phyloP scores from a whole-genome alignment of 2,113 vertebrate species.

The Sander lucioperca region DNA sequence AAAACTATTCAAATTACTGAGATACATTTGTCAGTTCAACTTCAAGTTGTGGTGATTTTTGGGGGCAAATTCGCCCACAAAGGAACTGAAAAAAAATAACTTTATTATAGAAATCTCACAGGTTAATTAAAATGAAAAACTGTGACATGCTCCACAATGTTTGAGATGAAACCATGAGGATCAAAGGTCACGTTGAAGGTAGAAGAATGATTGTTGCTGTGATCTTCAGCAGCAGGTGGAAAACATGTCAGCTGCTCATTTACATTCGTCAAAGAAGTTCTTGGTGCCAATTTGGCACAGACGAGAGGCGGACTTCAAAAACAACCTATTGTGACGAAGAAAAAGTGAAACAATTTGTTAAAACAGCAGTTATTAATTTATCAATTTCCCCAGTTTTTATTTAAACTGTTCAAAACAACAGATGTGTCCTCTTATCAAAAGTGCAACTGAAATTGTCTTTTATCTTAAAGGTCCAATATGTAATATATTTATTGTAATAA shows the following conservation, averaged over 20 bases:
- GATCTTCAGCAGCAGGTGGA: not conserved
- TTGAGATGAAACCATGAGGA: not conserved
- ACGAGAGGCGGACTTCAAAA: accelerated
- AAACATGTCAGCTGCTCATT: not conserved
- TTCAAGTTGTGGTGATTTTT: not conserved
- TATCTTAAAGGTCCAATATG: too few relatives aligned
- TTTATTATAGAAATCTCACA: not conserved
- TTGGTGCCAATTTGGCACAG: accelerated
- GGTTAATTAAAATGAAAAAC: not conserved
- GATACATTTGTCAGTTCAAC: not conserved
- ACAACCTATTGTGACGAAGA: not conserved
- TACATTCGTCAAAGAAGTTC: accelerated
- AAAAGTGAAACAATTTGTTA: not conserved
- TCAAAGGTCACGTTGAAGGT: not conserved
- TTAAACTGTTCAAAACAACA: too few relatives aligned
- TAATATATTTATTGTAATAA: too few relatives aligned
- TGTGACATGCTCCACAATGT: not conserved
- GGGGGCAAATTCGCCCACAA: not conserved
- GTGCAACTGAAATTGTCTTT: too few relatives aligned
- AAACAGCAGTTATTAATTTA: not conserved
- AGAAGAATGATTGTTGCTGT: not conserved
- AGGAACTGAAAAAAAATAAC: not conserved
- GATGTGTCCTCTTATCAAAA: too few relatives aligned
- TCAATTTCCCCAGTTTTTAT: too few relatives aligned
- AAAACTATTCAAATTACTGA: not conserved